phyloP scores from a whole-genome alignment of 2,888 invertebrate species.

The Tipula vernalis region DNA sequence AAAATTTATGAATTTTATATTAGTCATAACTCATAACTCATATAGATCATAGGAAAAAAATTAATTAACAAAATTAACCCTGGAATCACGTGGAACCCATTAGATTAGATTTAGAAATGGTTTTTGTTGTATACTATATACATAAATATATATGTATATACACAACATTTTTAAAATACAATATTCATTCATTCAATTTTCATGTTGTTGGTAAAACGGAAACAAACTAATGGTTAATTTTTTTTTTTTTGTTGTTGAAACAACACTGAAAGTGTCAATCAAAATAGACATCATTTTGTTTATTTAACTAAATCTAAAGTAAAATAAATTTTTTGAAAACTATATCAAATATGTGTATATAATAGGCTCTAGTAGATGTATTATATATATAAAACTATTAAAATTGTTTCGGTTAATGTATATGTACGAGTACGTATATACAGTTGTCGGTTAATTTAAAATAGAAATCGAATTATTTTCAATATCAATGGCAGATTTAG shows the following conservation, averaged over 20 bases:
- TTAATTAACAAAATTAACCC: background rate
- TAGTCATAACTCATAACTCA: background rate
- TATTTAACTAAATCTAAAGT: slow-evolving; percentile 7
- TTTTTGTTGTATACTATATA: background rate
- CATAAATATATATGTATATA: no score
- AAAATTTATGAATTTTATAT: background rate
- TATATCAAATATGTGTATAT: background rate
- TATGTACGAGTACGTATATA: background rate
- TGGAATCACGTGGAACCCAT: background rate
- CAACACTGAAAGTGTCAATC: slow-evolving; percentile 8
- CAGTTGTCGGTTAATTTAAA: background rate
- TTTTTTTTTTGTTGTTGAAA: background rate
- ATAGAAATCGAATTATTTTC: background rate
- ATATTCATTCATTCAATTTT: background rate
- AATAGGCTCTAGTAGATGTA: background rate
- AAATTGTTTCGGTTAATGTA: background rate
- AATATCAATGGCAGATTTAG: background rate
- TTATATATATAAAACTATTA: background rate
- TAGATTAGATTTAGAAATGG: background rate
- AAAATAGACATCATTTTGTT: slow-evolving; percentile 6
- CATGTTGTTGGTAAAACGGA: background rate
- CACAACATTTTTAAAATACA: background rate
- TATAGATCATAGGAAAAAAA: background rate
- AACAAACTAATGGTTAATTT: background rate
- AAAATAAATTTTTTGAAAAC: background rate